These are phyloP conservation scores for Peromyscus aztecus DNA, from an alignment of 2,797 vertebrate species.

Conservation along the genomic window DNA sequence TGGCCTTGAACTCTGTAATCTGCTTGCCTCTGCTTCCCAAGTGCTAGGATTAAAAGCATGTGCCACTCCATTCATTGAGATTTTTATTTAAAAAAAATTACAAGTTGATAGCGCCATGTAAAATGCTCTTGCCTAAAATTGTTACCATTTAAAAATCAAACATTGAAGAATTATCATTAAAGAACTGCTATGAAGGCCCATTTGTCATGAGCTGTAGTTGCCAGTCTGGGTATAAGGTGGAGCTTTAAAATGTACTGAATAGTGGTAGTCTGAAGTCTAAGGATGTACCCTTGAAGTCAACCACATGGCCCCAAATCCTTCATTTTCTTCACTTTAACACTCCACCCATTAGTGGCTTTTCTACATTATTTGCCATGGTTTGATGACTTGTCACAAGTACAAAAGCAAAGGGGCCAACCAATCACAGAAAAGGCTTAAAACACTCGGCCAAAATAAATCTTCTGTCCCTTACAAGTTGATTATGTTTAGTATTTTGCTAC, in stretches of 20 bases:
- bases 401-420: neutral
- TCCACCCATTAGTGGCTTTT: neutral
- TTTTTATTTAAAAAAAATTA: slow-evolving; percentile 15
- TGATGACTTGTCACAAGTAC: neutral
- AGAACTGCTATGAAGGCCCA: neutral
- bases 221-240: neutral
- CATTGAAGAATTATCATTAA: slow-evolving; percentile 23
- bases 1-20: no score
- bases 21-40: neutral
- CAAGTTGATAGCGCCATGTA: neutral
- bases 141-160: neutral
- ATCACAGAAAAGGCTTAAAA: neutral
- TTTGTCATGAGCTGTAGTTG: no score
- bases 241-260: neutral
- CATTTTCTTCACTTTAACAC: neutral
- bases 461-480: neutral
- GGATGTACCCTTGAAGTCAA: neutral
- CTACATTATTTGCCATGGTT: neutral
- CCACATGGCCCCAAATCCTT: neutral
- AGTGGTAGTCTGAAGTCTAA: neutral
- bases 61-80: neutral
- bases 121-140: neutral
- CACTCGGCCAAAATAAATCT: neutral
- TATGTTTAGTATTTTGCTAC: neutral
- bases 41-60: neutral